Conservation (phyloP, 2,797 vertebrate genomes). For the Trematomus bernacchii region DNA sequence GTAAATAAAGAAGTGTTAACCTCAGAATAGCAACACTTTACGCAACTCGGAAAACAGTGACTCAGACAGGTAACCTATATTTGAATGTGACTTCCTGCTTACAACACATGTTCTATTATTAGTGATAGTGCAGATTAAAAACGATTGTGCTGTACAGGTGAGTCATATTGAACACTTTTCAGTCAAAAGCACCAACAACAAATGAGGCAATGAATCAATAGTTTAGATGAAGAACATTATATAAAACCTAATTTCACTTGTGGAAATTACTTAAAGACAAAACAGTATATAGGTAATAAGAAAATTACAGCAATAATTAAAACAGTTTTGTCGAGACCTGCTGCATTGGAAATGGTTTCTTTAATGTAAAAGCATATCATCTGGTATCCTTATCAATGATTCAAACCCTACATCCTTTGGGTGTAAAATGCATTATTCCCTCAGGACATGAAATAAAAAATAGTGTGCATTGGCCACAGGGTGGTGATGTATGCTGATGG, state of each 20-base stretch:
- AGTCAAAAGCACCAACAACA: neutral
- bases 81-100: neutral
- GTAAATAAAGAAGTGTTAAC: neutral
- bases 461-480: constrained; percentile 41
- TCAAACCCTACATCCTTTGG: constrained; percentile 22
- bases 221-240: neutral
- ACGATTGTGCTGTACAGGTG: neutral
- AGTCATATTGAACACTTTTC: neutral
- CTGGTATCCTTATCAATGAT: constrained; percentile 13
- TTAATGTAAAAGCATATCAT: constrained; percentile 55
- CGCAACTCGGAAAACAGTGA: neutral
- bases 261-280: neutral
- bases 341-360: constrained; percentile 38
- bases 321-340: neutral
- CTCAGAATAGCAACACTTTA: constrained; percentile 11
- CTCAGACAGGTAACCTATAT: neutral
- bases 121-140: too few species aligned
- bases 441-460: constrained; percentile 3
- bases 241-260: neutral
- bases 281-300: neutral
- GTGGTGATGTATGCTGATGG: constrained; percentile 41
- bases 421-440: constrained; percentile 24
- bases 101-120: neutral
- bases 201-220: neutral
- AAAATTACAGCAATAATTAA: neutral